Conservation (phyloP, 2,797 vertebrate genomes). For the Podargus strigoides region DNA sequence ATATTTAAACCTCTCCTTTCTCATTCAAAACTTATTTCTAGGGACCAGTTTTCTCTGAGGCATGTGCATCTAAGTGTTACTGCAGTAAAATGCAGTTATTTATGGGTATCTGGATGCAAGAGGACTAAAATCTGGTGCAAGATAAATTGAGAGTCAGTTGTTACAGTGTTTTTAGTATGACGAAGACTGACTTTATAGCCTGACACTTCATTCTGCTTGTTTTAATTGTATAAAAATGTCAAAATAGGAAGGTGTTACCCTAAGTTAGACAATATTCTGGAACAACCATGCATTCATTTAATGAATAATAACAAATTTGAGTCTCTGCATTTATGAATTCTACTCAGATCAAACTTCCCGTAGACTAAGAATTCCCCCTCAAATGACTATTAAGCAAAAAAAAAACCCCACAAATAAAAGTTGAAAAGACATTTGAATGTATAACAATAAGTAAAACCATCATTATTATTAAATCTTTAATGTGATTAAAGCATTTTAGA, state of each 20-base stretch:
- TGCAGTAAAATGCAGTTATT: not conserved
- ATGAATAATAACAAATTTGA: not conserved
- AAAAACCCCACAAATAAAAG: not conserved
- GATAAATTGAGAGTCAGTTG: not conserved
- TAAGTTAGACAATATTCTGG: not conserved
- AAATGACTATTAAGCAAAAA: not conserved
- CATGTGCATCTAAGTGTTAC: not conserved
- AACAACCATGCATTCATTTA: not conserved
- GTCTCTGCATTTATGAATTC: not conserved
- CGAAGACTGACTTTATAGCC: not conserved
- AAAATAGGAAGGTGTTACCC: not conserved
- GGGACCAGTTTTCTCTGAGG: not conserved
- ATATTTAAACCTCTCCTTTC: not conserved
- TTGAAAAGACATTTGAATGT: not conserved
- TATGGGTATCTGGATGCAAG: not conserved
- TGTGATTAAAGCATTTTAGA: not conserved
- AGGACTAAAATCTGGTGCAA: not conserved
- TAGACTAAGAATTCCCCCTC: not conserved
- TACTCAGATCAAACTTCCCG: not conserved
- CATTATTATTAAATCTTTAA: not conserved
- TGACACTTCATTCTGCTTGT: not conserved
- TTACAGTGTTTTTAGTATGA: not conserved
- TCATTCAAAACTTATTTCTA: not conserved
- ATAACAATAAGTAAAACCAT: not conserved
- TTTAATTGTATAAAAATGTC: not conserved